A percentile compares a stretch with the other conserved stretches of the same genome.
These are phyloP conservation scores for Archilochus colubris DNA, from an alignment of 2,113 vertebrate genomes.

Conservation along the genomic window DNA sequence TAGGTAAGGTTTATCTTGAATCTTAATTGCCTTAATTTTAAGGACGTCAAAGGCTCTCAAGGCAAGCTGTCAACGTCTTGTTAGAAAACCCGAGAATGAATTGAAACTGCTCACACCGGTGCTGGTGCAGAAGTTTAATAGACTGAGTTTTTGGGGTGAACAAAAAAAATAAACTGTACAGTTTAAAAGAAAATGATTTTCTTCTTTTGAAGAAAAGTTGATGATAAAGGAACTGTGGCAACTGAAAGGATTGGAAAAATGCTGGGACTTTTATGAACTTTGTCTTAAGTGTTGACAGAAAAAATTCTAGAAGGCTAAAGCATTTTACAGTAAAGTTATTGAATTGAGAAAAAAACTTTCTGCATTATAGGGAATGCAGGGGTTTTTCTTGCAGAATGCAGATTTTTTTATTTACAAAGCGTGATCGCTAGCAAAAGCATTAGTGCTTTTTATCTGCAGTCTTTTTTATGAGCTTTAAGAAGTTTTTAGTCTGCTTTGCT, in stretches of 20 bases:
- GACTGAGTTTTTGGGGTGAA: constrained; percentile 85
- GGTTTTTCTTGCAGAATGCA: constrained; percentile 87
- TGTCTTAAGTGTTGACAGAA: constrained; percentile 83
- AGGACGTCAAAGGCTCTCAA: constrained; percentile 88
- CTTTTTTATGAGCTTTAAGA: constrained; percentile 98
- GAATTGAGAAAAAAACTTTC: constrained; percentile 82
- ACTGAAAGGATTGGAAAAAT: constrained; percentile 83
- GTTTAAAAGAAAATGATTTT: constrained; percentile 93
- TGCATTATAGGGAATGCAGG: constrained; percentile 89
- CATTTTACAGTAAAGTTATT: constrained; percentile 88
- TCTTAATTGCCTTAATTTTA: constrained; percentile 99
- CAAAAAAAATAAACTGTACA: constrained; percentile 89
- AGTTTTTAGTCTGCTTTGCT: constrained; percentile 98
- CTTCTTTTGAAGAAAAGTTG: constrained; percentile 96
- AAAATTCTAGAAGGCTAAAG: constrained; percentile 85
- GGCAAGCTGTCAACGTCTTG: constrained; percentile 87
- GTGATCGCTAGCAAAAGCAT: constrained; percentile 89
- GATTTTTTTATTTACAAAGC: constrained; percentile 90
- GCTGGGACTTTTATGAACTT: constrained; percentile 89
- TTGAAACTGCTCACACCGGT: constrained; percentile 82
- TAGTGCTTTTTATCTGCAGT: constrained; percentile 98
- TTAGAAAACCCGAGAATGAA: constrained; percentile 81
- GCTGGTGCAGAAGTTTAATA: constrained; percentile 83
- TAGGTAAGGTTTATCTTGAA: constrained; percentile 93
- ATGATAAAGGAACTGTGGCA: constrained; percentile 90